Base-by-base conservation (phyloP, 2,113 vertebrate species). In the Nanorana parkeri region DNA sequence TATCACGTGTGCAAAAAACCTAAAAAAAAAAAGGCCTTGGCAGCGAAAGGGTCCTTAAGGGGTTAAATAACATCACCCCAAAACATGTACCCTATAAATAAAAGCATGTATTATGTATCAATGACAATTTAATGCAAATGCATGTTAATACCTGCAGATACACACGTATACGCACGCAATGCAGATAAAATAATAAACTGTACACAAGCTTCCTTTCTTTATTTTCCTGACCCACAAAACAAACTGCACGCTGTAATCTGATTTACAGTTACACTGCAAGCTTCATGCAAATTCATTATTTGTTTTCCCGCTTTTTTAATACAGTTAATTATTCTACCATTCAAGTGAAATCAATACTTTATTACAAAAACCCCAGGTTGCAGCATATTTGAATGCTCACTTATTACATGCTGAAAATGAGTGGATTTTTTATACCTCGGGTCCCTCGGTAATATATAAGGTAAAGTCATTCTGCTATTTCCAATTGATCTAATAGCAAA, bases 261-360 rank as follows among this genome's bases (percentile, higher is more conserved):
- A 55, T 61, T 74, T 41, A 74, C 55, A 36, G n/a, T 74, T 60
- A 60, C 26, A 36, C 60, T 55, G 4, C 8, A 36, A n/a, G 28
- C 23, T 74, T 74, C 26, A 74, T 74, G 72, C 72, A 74, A 74
- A 74, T 74, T 5, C 26, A 36, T 74, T 23, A 58, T 10, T 26
- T 74, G 60, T 32, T 58, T 60, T 13, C 54, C 55, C 29, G 21
- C 72, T 23, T 61, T 28, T 32, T 29, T 47, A 61, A 75, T 75
- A 75, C 23, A 21, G 55, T 75, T 75, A 75, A 75, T 75, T 75
- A 75, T 75, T 32, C 55, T 36, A 17, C 55, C 56, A 75, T 75
- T 75, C 72, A 75, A 75, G 72, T 61, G 56, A 75, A 75, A 61
- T 75, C 72, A 75, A 75, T 75, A 75, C 72, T 65, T 77, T 77